phyloP scores from a whole-genome alignment of 2,797 vertebrate species.

The Channa striata region DNA sequence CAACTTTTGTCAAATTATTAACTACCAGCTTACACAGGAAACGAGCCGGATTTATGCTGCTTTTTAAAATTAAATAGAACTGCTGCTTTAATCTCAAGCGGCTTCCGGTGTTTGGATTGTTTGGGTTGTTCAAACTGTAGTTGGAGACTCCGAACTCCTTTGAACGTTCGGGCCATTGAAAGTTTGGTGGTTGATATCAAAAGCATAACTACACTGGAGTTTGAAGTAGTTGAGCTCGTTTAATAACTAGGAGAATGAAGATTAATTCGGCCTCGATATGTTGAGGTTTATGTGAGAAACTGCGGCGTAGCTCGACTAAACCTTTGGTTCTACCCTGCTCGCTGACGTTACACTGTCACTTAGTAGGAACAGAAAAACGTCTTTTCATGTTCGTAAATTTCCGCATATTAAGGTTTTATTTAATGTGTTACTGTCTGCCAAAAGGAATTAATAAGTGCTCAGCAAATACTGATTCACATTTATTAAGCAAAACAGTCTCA shows the following conservation, averaged over 20 bases:
- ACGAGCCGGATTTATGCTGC: not conserved
- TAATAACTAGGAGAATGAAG: accelerated
- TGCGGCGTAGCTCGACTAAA: not conserved
- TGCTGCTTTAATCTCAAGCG: not conserved
- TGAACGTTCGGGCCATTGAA: not conserved
- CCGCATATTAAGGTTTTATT: too few species aligned
- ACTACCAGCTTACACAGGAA: not conserved
- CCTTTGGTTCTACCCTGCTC: not conserved
- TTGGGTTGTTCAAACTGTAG: not conserved
- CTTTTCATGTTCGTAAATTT: not conserved
- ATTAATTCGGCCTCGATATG: not conserved
- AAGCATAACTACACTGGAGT: accelerated
- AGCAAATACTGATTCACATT: accelerated
- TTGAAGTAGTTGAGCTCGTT: accelerated
- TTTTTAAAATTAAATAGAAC: not conserved
- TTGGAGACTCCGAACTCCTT: not conserved
- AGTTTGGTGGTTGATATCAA: too few species aligned
- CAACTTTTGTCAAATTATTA: not conserved
- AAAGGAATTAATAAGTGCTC: too few species aligned
- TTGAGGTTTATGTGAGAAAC: not conserved
- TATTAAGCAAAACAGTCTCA: not conserved
- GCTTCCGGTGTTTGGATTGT: not conserved
- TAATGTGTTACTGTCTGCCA: too few species aligned
- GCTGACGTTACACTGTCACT: not conserved
- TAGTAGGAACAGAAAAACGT: not conserved